Percentiles rank a stretch among this genome's conserved stretches.
phyloP scores from a whole-genome alignment of 2,113 vertebrate genomes.

The Actenoides hombroni region DNA sequence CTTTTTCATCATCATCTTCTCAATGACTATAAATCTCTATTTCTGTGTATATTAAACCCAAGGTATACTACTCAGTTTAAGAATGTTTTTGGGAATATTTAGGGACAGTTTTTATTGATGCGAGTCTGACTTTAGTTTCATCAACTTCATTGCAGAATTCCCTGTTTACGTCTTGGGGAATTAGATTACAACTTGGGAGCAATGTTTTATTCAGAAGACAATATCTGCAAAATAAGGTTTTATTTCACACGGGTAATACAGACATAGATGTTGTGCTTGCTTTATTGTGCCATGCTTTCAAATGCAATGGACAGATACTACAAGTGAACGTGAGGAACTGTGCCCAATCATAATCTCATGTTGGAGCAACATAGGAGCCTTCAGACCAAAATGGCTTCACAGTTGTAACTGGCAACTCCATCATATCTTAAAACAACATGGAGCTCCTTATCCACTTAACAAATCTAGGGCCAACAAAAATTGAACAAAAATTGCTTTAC shows the following conservation, averaged over 20 bases:
- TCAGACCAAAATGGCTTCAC: background rate
- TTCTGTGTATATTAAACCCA: background rate
- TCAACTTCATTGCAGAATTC: background rate
- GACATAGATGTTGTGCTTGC: background rate
- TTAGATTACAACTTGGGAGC: background rate
- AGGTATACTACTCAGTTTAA: background rate
- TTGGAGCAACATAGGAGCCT: background rate
- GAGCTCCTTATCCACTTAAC: background rate
- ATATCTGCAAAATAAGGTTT: background rate
- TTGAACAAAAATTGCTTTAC: background rate
- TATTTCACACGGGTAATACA: background rate
- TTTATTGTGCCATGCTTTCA: background rate
- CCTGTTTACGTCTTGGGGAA: background rate
- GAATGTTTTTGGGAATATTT: background rate
- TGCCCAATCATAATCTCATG: background rate
- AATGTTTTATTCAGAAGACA: conserved; percentile 10
- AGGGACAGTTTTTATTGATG: conserved; percentile 12
- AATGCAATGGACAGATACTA: background rate
- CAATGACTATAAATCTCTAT: conserved; percentile 5
- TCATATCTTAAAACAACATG: background rate
- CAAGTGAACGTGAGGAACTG: background rate
- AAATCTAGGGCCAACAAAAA: background rate
- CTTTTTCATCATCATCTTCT: background rate
- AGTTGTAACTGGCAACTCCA: background rate
- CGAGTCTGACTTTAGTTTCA: background rate